Evolutionary conservation across 2,797 vertebrate genomes (phyloP).

Genomic region (Austrolebias charrua): DNA sequence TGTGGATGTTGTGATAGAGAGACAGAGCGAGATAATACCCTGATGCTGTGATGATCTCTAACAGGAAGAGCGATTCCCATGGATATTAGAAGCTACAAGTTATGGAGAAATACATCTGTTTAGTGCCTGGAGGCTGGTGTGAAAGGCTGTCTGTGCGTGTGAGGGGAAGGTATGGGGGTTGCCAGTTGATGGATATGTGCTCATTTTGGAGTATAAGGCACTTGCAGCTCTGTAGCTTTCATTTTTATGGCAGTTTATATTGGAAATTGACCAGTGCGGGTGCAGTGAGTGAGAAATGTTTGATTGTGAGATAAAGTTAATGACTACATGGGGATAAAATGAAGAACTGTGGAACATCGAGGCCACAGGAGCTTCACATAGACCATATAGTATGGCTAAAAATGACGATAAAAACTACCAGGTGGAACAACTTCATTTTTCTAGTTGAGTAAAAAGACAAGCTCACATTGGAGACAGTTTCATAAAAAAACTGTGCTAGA

Average conservation of each 20-base stretch:
- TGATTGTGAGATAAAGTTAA: constrained; percentile 28
- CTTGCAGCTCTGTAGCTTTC: constrained; percentile 33
- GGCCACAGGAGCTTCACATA: constrained; percentile 10
- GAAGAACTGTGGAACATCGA: background rate
- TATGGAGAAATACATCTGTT: constrained; percentile 47
- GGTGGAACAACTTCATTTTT: background rate
- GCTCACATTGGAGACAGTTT: background rate
- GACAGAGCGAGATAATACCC: constrained; percentile 28
- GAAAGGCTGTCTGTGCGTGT: constrained; percentile 33
- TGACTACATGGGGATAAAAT: background rate
- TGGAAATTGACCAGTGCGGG: constrained; percentile 33
- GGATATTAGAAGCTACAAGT: constrained; percentile 54
- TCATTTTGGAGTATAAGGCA: constrained; percentile 18
- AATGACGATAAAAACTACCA: constrained; percentile 4
- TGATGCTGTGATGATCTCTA: constrained; percentile 55
- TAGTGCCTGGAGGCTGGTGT: constrained; percentile 49
- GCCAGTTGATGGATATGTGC: constrained; percentile 34
- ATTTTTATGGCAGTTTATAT: constrained; percentile 39
- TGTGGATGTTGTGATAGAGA: constrained; percentile 34
- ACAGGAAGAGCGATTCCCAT: constrained; percentile 35
- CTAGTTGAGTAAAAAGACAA: background rate
- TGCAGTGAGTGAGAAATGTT: constrained; percentile 23
- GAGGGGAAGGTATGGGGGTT: constrained; percentile 34
- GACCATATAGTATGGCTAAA: background rate
- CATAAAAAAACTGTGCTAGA: no score